Conservation (phyloP, 64 coral and sea anemone species). For the Astreopora myriophthalma region DNA sequence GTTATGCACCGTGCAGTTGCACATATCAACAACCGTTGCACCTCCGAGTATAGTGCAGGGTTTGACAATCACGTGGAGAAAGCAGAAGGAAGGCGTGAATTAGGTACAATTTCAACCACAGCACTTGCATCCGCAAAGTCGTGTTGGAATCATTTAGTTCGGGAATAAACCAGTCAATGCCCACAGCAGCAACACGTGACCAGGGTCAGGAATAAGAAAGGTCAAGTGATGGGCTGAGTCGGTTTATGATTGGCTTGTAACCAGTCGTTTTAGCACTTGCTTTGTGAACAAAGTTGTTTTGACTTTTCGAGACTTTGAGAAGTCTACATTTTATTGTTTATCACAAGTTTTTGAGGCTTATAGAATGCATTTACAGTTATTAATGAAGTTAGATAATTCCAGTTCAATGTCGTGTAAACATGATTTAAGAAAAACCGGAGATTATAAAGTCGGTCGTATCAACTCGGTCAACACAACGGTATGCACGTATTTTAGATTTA, state of each 20-base stretch:
- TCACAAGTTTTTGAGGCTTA: not conserved
- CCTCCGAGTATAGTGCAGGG: not conserved
- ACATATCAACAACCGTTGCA: too few relatives aligned
- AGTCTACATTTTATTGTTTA: not conserved
- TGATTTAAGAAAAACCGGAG: not conserved
- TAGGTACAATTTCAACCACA: not conserved
- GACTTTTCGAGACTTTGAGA: not conserved
- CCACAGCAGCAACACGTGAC: not conserved
- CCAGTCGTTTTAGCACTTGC: not conserved
- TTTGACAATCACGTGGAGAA: not conserved
- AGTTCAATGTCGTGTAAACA: not conserved
- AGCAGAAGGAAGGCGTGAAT: not conserved
- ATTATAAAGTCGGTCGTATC: too few relatives aligned
- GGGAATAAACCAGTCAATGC: not conserved
- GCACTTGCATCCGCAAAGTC: not conserved
- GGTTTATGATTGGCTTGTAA: not conserved
- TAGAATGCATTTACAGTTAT: not conserved
- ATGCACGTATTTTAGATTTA: not conserved
- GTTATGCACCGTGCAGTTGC: too few relatives aligned
- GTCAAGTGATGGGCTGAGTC: not conserved
- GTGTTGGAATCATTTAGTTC: too few relatives aligned
- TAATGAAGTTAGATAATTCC: too few relatives aligned
- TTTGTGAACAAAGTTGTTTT: not conserved
- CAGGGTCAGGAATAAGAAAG: not conserved
- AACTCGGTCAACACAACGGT: not conserved